Evolutionary conservation across 2,888 invertebrate species (phyloP).

Genomic region (Cheilosia scutellata): DNA sequence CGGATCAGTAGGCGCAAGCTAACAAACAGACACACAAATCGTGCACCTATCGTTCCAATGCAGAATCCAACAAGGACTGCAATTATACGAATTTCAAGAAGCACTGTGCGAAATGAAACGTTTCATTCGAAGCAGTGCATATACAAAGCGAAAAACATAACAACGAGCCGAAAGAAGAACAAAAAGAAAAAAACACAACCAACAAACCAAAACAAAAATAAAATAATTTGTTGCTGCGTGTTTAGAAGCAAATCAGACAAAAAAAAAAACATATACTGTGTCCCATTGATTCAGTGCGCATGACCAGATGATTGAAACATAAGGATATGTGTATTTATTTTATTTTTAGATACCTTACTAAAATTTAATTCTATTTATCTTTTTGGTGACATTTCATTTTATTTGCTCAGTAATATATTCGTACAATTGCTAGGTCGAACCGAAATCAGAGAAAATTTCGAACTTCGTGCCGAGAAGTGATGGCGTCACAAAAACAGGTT

Average conservation of each 20-base stretch:
- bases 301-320: conserved; percentile 49
- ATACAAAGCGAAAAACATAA: conserved; percentile 39
- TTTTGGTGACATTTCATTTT: conserved; percentile 24
- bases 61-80: conserved; percentile 54
- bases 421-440: neutral
- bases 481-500: conserved; percentile 40
- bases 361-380: conserved; percentile 40
- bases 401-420: neutral
- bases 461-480: neutral
- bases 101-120: conserved; percentile 38
- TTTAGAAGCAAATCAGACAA: neutral
- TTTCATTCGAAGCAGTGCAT: conserved; percentile 43
- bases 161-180: conserved; percentile 21
- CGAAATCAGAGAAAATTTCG: neutral
- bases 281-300: conserved; percentile 60
- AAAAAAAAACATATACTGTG: conserved; percentile 24
- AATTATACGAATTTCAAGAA: conserved; percentile 25
- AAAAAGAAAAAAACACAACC: conserved; percentile 19
- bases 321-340: conserved; percentile 40
- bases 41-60: conserved; percentile 45
- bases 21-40: conserved; percentile 17
- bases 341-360: conserved; percentile 53
- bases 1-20: conserved; percentile 12
- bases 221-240: conserved; percentile 44
- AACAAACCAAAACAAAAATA: conserved; percentile 60